Evolutionary conservation across 2,113 vertebrate species (phyloP).

Genomic region (Hydropotes inermis): DNA sequence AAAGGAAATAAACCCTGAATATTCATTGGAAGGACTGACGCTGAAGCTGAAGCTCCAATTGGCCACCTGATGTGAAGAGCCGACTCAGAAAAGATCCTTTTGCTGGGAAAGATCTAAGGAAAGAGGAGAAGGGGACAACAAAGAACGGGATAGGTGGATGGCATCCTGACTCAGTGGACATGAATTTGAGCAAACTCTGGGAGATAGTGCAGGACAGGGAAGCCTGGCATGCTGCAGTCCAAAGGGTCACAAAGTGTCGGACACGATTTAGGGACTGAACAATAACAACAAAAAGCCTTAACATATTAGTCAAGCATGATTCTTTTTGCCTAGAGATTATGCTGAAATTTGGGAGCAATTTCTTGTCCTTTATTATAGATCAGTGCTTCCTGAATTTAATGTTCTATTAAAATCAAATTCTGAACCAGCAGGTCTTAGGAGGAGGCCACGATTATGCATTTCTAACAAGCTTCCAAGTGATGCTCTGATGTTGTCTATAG

Average conservation of each 20-base stretch:
- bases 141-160: background rate
- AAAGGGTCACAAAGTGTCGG: background rate
- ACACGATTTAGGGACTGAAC: background rate
- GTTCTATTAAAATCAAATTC: background rate
- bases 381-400: background rate
- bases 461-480: background rate
- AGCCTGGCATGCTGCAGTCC: background rate
- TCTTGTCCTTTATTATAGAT: background rate
- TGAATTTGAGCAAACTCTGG: background rate
- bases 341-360: background rate
- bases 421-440: background rate
- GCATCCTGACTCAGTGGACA: background rate
- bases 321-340: background rate
- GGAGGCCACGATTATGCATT: background rate
- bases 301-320: background rate
- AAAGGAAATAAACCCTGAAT: background rate
- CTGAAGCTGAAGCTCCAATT: background rate
- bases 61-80: background rate
- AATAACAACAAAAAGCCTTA: background rate
- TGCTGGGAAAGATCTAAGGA: background rate
- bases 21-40: background rate
- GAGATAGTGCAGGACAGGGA: background rate
- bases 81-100: background rate
- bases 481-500: background rate
- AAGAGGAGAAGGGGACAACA: background rate